phyloP scores from a whole-genome alignment of 2,113 vertebrate species.

The Trochalopteron elliotii region DNA sequence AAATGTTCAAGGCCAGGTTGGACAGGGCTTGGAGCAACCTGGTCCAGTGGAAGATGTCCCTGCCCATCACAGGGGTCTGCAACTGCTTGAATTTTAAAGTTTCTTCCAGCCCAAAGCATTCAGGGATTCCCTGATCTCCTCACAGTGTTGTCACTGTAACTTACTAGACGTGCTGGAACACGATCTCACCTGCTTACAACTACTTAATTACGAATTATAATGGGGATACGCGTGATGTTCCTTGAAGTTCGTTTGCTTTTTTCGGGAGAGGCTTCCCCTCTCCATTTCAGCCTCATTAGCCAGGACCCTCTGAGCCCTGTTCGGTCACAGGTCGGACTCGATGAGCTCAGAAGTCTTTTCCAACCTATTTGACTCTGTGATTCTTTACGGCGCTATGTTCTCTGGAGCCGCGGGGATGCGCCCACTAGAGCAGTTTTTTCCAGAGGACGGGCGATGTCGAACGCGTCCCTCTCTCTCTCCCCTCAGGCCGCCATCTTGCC shows the following conservation, averaged over 20 bases:
- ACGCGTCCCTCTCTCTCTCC: accelerated
- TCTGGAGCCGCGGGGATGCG: accelerated
- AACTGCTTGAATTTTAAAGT: neutral
- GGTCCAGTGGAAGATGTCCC: neutral
- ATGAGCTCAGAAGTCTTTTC: neutral
- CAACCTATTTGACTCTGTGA: neutral
- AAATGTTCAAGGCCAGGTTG: neutral
- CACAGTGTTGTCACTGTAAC: neutral
- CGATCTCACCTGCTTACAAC: neutral
- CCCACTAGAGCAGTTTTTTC: neutral
- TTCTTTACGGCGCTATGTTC: accelerated
- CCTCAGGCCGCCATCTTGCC: neutral
- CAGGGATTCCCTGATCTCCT: neutral
- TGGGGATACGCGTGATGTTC: accelerated
- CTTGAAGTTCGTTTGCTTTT: neutral
- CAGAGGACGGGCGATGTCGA: accelerated
- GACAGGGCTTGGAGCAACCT: neutral
- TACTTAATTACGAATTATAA: neutral
- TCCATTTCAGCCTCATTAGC: neutral
- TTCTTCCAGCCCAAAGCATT: neutral
- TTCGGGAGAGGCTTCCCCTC: neutral
- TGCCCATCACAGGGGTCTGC: neutral
- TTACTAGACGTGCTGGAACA: neutral
- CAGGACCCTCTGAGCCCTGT: neutral
- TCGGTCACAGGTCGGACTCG: neutral